Percentiles rank a stretch among this genome's conserved stretches.
phyloP scores from a whole-genome alignment of 23 tunicate genomes.

The Corella eumyota region DNA sequence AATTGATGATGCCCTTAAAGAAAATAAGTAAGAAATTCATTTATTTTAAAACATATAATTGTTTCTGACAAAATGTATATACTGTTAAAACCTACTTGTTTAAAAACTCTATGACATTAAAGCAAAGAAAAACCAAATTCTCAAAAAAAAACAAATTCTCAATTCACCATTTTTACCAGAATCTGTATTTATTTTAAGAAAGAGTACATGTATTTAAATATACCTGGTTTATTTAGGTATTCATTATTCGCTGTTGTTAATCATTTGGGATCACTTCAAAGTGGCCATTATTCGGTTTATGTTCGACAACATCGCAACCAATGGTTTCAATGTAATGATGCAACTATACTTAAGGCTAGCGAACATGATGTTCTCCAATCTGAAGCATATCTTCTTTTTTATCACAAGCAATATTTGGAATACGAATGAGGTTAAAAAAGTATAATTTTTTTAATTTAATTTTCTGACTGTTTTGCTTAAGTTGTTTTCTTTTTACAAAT shows the following conservation, averaged over 20 bases:
- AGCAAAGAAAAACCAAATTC: too few relatives aligned
- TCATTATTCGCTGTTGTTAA: constrained; percentile 94
- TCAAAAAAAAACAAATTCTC: too few relatives aligned
- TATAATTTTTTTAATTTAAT: too few relatives aligned
- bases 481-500: too few relatives aligned
- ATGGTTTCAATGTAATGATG: constrained; percentile 98
- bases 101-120: too few relatives aligned
- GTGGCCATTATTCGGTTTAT: constrained; percentile 94
- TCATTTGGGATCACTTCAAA: constrained; percentile 86
- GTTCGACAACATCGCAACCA: constrained; percentile 82
- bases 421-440: constrained; percentile 26
- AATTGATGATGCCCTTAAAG: constrained; percentile 47
- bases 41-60: too few relatives aligned
- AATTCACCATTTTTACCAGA: too few relatives aligned
- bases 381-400: constrained; percentile 95
- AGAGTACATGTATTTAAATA: too few relatives aligned
- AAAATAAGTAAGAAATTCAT: constrained; percentile 62
- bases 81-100: too few relatives aligned
- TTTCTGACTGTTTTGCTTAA: too few relatives aligned
- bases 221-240: constrained; percentile 20
- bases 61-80: too few relatives aligned
- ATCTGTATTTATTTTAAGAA: too few relatives aligned
- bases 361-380: constrained; percentile 78
- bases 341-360: constrained; percentile 79
- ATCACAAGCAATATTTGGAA: constrained; percentile 88